Evolutionary conservation across 2,888 invertebrate genomes (phyloP).

Genomic region (Scaptomyza caliginosa): DNA sequence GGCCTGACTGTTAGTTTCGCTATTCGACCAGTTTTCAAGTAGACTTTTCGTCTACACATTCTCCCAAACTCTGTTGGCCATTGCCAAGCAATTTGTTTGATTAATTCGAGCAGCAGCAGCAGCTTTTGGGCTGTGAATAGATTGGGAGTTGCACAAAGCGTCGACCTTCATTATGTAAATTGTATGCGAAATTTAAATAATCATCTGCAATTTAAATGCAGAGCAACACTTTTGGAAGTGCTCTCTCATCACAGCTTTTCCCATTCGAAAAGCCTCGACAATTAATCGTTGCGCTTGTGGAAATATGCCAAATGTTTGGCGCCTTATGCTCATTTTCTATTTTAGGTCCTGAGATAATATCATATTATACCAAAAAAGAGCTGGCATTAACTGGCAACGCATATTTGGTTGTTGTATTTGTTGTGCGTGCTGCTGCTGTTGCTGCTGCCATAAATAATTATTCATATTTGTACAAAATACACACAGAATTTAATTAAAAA

Average conservation of each 20-base stretch:
- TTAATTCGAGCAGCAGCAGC: slow-evolving; percentile 56
- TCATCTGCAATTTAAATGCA: slow-evolving; percentile 79
- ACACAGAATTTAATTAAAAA: slow-evolving; percentile 80
- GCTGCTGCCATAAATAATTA: slow-evolving; percentile 77
- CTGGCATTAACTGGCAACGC: slow-evolving; percentile 71
- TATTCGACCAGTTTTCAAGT: slow-evolving; percentile 23
- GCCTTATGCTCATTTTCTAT: slow-evolving; percentile 77
- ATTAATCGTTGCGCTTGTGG: slow-evolving; percentile 61
- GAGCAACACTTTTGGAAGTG: slow-evolving; percentile 71
- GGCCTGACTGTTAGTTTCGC: not conserved
- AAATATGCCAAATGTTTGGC: slow-evolving; percentile 73
- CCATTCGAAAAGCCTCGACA: slow-evolving; percentile 53
- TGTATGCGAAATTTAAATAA: slow-evolving; percentile 78
- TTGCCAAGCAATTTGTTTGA: slow-evolving; percentile 74
- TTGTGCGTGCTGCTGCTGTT: slow-evolving; percentile 18
- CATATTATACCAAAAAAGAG: slow-evolving; percentile 41
- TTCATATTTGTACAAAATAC: slow-evolving; percentile 80
- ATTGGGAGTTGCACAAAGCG: slow-evolving; percentile 2
- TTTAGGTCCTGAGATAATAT: slow-evolving; percentile 68
- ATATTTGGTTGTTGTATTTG: slow-evolving; percentile 28
- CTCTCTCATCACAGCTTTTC: not conserved
- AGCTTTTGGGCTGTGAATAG: not conserved
- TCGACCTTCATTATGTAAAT: slow-evolving; percentile 79
- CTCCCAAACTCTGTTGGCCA: slow-evolving; percentile 14
- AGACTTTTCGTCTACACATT: slow-evolving; percentile 6